A percentile compares a stretch with the other conserved stretches of the same genome.
Evolutionary conservation across 2,113 vertebrate species (phyloP).

Genomic region (Laticauda laticaudata): DNA sequence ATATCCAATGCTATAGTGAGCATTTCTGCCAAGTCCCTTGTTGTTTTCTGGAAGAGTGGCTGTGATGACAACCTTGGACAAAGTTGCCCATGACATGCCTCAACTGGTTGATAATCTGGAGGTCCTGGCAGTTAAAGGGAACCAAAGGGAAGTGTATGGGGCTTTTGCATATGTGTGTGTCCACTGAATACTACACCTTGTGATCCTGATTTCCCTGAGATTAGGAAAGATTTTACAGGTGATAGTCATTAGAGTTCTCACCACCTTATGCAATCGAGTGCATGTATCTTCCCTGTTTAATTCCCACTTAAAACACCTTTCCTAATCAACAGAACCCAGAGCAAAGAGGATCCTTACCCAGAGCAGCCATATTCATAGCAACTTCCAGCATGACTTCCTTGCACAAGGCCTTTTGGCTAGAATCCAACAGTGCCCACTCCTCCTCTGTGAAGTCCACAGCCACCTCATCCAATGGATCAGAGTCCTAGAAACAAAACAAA

Average conservation of each 20-base stretch:
- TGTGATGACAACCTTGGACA: too few species aligned
- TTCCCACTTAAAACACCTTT: not conserved
- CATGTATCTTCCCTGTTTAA: not conserved
- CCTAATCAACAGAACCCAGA: not conserved
- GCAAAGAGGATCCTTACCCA: not conserved
- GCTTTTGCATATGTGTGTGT: too few species aligned
- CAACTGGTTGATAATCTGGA: too few species aligned
- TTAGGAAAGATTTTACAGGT: not conserved
- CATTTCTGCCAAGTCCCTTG: too few species aligned
- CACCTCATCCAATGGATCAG: not conserved
- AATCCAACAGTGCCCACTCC: not conserved
- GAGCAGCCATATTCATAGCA: not conserved
- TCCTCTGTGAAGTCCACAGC: not conserved
- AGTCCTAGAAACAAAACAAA: not conserved
- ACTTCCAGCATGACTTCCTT: not conserved
- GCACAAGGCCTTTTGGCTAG: not conserved
- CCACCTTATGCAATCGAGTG: not conserved
- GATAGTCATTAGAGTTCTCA: not conserved
- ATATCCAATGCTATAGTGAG: too few species aligned
- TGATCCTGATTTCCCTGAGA: not conserved
- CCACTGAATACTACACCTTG: too few species aligned
- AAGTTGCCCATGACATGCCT: too few species aligned
- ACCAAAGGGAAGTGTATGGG: too few species aligned
- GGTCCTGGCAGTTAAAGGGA: too few species aligned
- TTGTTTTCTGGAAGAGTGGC: too few species aligned